Evolutionary conservation across 2,888 invertebrate species (phyloP), one percentile per base, ranked within the genome.

Genomic region (Neoascia interrupta): DNA sequence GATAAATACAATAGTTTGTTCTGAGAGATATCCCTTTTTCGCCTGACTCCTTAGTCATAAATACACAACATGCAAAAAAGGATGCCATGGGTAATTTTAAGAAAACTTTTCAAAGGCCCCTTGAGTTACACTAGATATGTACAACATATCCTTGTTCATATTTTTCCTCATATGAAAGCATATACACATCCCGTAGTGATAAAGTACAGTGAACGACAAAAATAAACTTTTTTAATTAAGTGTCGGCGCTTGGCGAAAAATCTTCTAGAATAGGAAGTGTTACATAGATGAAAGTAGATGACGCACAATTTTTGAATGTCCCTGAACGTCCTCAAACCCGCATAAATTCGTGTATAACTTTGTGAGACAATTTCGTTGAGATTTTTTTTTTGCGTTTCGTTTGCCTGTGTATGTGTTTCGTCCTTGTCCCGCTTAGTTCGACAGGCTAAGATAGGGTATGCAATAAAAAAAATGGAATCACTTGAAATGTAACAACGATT

Each of bases 401-500:
- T n/a, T n/a, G n/a, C n/a, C n/a, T n/a, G n/a, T n/a, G n/a, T n/a
- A 36, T 21, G 19, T 10, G 19, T 5, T 15, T 23, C 1, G 4
- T 19, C 19, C 37, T 13, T 28, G n/a, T 28, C 28, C 2, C 18
- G 16, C 3, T 13, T 15, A 70, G 45, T 26, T 36, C 8, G 26
- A 26, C 47, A 37, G 28, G 26, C 18, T 31, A 28, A 19, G 31
- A 45, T 47, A 15, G 23, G 43, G 23, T 26, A 72, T 58, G 36
- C 37, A 58, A 34, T 31, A 49, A 58, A 34, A 49, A 31, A 19
- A 1, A n/a, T 3, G 19, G 16, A 53, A 39, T 63, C 54, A 51
- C 63, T 75, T 56, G 51, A 70, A 64, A 76, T 76, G 64, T 76
- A 54, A 75, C 61, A 75, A 51, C 61, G 63, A 70, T 75, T 75